A percentile compares a stretch with the other conserved stretches of the same genome.
These are phyloP conservation scores for Myanophis thanlyinensis DNA, from an alignment of 2,113 vertebrate species.

Conservation along the genomic window DNA sequence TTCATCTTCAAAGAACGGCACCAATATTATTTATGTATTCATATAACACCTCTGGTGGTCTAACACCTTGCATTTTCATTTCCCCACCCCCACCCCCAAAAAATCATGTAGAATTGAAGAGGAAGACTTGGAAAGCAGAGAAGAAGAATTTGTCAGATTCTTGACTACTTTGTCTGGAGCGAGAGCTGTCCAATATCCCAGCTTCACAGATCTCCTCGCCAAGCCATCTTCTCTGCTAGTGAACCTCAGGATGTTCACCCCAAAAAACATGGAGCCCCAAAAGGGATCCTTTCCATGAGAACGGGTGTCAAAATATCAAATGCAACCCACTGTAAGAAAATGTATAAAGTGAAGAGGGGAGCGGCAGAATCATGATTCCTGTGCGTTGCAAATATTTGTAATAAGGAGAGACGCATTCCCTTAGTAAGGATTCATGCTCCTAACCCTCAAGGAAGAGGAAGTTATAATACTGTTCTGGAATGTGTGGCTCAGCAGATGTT, in stretches of 20 bases:
- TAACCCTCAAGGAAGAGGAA: not conserved
- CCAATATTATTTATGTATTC: constrained; percentile 45
- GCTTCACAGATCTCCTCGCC: not conserved
- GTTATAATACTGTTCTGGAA: not conserved
- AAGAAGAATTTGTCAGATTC: not conserved
- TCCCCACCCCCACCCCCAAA: not conserved
- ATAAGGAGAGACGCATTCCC: not conserved
- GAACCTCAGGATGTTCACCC: not conserved
- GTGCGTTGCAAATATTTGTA: not conserved
- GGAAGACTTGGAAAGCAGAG: not conserved
- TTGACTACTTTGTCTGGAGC: not conserved
- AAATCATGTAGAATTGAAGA: not conserved
- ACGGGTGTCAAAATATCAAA: not conserved
- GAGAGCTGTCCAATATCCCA: not conserved
- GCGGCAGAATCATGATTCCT: not conserved
- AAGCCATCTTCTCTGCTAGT: not conserved
- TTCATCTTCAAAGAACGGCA: constrained; percentile 62
- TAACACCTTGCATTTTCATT: constrained; percentile 28
- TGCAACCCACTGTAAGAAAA: not conserved
- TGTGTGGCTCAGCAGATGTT: not conserved
- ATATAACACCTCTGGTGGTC: constrained; percentile 47
- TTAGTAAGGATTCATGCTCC: too few species aligned
- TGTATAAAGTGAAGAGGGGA: not conserved
- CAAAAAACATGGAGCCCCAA: not conserved
- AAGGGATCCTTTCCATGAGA: not conserved